phyloP scores from a whole-genome alignment of 2,797 vertebrate genomes.

The Channallabes apus region DNA sequence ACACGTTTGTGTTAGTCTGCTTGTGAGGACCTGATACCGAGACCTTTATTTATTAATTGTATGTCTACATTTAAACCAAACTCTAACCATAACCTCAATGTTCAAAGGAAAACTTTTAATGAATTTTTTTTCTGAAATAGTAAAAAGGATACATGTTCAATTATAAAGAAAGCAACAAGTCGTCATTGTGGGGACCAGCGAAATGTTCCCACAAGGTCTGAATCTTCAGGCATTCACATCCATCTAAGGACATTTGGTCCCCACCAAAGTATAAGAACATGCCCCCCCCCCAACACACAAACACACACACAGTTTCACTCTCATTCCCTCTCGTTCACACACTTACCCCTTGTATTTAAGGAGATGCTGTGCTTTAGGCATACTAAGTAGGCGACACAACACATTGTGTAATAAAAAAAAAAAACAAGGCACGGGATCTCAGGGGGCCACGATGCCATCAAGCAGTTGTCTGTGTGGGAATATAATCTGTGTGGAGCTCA shows the following conservation, averaged over 20 bases:
- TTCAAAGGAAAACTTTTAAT: neutral
- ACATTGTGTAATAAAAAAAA: constrained; percentile 52
- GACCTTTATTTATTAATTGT: neutral
- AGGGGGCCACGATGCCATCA: constrained; percentile 23
- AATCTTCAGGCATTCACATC: neutral
- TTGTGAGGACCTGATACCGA: neutral
- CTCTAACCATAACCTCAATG: neutral
- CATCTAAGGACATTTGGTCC: neutral
- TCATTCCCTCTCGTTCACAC: constrained; percentile 31
- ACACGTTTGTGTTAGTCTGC: neutral
- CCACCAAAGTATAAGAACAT: constrained; percentile 8
- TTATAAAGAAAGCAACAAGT: too few species aligned
- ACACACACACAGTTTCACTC: constrained; percentile 14
- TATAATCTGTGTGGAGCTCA: constrained; percentile 10
- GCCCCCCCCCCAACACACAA: neutral
- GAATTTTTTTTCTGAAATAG: too few species aligned
- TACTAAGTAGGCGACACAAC: constrained; percentile 71
- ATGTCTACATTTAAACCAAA: neutral
- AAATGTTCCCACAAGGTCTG: neutral
- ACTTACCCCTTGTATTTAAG: constrained; percentile 49
- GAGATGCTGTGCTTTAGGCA: constrained; percentile 62
- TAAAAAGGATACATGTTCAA: neutral
- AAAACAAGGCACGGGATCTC: constrained; percentile 26
- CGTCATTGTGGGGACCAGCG: neutral
- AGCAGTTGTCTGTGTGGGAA: constrained; percentile 32